These are phyloP conservation scores for Montipora capitata DNA, from an alignment of 92 coral and sea anemone genomes.

Conservation along the genomic window DNA sequence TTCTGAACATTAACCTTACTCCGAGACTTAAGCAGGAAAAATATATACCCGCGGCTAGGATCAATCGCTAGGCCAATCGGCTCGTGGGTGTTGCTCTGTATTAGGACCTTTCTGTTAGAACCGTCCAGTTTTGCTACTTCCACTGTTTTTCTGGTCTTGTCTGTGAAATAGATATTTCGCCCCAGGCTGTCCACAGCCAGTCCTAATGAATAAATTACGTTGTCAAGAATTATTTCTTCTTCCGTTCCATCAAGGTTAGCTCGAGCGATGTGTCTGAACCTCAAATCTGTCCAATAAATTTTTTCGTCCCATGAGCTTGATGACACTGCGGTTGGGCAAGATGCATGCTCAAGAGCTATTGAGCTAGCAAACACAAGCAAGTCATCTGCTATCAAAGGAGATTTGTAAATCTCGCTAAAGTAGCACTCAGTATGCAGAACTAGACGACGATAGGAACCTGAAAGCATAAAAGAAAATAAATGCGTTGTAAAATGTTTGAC, in stretches of 20 bases:
- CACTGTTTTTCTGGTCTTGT: constrained; percentile 49
- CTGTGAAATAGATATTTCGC: constrained; percentile 80
- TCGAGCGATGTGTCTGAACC: constrained; percentile 65
- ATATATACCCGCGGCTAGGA: constrained; percentile 64
- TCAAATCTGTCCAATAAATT: constrained; percentile 86
- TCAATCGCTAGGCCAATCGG: constrained; percentile 82
- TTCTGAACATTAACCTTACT: too few species aligned
- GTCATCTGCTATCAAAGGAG: constrained; percentile 27
- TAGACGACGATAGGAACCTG: constrained; percentile 11
- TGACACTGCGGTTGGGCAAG: constrained; percentile 75
- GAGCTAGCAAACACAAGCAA: constrained; percentile 21
- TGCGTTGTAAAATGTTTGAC: not conserved
- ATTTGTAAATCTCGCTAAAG: constrained; percentile 40
- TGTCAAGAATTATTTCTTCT: constrained; percentile 72
- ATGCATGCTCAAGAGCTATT: constrained; percentile 29
- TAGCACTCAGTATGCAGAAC: constrained; percentile 41
- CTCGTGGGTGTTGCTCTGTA: constrained; percentile 23
- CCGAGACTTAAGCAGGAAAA: too few species aligned
- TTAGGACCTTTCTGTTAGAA: constrained; percentile 59
- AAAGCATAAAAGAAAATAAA: not conserved
- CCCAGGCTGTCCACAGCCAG: constrained; percentile 77
- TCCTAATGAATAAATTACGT: constrained; percentile 62
- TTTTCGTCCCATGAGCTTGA: constrained; percentile 71
- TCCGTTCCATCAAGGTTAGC: constrained; percentile 81
- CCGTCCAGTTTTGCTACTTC: constrained; percentile 83